Evolutionary conservation across 2,113 vertebrate species (phyloP).

Genomic region (Dendrocopos noguchii): DNA sequence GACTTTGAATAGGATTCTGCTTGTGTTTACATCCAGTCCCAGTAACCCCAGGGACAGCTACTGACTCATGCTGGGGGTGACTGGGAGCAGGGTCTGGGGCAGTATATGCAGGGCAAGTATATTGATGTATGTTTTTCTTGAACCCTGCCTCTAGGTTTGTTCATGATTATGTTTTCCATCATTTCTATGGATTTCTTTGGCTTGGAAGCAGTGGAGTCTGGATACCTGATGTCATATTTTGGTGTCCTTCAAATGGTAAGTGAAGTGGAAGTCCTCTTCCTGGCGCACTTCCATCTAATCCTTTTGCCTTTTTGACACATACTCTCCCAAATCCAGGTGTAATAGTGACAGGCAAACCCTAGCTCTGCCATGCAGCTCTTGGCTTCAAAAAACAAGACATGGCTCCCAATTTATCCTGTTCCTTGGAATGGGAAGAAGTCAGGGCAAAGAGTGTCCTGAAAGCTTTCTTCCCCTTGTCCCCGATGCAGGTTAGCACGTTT

Average conservation of each 20-base stretch:
- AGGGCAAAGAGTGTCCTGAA: background rate
- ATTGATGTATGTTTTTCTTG: background rate
- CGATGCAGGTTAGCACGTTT: background rate
- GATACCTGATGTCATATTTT: constrained; percentile 90
- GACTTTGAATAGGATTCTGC: constrained; percentile 26
- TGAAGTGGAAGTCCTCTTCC: background rate
- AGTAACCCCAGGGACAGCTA: background rate
- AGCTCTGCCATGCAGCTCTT: background rate
- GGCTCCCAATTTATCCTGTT: background rate
- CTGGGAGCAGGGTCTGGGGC: background rate
- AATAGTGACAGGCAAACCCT: background rate
- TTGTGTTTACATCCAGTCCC: constrained; percentile 2
- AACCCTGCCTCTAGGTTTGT: constrained; percentile 80
- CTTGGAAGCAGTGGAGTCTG: constrained; percentile 83
- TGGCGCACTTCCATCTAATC: background rate
- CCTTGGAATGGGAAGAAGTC: background rate
- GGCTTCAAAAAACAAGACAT: background rate
- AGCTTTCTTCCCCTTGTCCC: background rate
- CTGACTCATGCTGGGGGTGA: background rate
- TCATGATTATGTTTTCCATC: constrained; percentile 93
- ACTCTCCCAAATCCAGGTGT: background rate
- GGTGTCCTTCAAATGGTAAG: constrained; percentile 92
- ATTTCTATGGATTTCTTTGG: constrained; percentile 91
- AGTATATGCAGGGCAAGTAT: background rate
- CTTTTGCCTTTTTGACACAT: background rate